Percentiles rank a stretch among this genome's conserved stretches.
phyloP scores from a whole-genome alignment of 2,113 vertebrate genomes.

The Myotis davidii region DNA sequence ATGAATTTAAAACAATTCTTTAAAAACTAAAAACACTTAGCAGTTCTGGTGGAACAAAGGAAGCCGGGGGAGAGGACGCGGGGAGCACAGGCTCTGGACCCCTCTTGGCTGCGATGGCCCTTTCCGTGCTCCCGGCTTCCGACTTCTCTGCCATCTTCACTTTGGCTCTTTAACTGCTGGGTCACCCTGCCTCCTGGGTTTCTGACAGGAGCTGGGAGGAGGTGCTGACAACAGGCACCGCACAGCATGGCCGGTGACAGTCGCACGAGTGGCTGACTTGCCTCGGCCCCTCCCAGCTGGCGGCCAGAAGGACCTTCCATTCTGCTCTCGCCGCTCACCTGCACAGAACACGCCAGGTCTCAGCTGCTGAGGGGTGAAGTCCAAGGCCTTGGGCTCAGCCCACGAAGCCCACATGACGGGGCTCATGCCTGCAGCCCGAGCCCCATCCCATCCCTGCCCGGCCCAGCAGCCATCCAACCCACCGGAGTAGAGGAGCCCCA shows the following conservation, averaged over 20 bases:
- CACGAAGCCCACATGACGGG: neutral
- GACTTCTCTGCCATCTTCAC: neutral
- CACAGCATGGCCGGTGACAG: neutral
- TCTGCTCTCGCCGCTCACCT: neutral
- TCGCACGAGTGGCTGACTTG: neutral
- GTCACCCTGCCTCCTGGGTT: neutral
- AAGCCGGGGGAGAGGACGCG: neutral
- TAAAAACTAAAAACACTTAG: neutral
- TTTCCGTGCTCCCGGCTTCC: neutral
- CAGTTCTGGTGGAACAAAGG: neutral
- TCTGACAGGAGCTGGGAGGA: neutral
- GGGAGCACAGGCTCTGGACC: neutral
- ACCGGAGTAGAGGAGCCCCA: neutral
- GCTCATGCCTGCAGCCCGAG: neutral
- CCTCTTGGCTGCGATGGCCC: neutral
- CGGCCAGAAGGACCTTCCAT: neutral
- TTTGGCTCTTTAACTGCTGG: neutral
- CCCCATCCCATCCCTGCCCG: neutral
- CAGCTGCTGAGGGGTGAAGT: neutral
- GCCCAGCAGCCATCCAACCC: neutral
- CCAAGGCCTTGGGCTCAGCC: neutral
- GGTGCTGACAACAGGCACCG: too few relatives aligned
- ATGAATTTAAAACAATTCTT: slow-evolving; percentile 57
- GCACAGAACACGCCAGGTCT: neutral
- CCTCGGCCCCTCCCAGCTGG: neutral